Evolutionary conservation across 1,140 invertebrate species (phyloP).

Genomic region (Pissodes strobi): DNA sequence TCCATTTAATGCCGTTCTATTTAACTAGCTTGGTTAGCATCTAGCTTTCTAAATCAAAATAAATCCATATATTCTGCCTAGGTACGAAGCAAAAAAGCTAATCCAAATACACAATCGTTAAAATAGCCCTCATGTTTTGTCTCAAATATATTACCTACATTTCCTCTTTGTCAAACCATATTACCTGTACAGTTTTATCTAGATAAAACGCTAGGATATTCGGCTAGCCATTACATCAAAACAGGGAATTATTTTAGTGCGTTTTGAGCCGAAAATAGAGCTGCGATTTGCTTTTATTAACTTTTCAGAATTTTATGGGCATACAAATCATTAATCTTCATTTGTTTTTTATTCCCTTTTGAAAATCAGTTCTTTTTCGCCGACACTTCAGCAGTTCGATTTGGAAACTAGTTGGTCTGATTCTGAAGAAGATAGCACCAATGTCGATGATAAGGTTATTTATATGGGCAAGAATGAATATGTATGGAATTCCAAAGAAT

Average conservation of each 20-base stretch:
- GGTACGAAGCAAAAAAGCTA: too few relatives aligned
- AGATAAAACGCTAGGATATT: neutral
- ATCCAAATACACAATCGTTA: too few relatives aligned
- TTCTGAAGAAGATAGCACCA: too few relatives aligned
- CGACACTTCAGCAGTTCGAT: slow-evolving; percentile 1
- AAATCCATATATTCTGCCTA: too few relatives aligned
- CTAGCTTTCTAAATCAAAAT: too few relatives aligned
- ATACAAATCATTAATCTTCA: slow-evolving; percentile 17
- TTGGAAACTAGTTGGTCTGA: too few relatives aligned
- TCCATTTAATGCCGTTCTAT: too few relatives aligned
- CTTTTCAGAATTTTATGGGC: slow-evolving; percentile 13
- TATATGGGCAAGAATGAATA: neutral
- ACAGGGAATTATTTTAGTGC: neutral
- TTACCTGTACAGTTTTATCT: too few relatives aligned
- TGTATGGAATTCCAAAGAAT: neutral
- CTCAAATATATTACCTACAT: too few relatives aligned
- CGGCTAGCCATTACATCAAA: neutral
- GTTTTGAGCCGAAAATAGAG: neutral
- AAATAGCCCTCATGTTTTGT: too few relatives aligned
- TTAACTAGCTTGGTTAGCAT: too few relatives aligned
- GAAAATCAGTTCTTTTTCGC: slow-evolving; percentile 13
- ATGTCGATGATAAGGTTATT: neutral
- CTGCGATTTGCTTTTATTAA: slow-evolving; percentile 20
- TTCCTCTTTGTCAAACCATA: too few relatives aligned
- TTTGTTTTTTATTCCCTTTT: slow-evolving; percentile 16